Conservation (phyloP, 2,797 vertebrate genomes). For the Eulemur coronatus region DNA sequence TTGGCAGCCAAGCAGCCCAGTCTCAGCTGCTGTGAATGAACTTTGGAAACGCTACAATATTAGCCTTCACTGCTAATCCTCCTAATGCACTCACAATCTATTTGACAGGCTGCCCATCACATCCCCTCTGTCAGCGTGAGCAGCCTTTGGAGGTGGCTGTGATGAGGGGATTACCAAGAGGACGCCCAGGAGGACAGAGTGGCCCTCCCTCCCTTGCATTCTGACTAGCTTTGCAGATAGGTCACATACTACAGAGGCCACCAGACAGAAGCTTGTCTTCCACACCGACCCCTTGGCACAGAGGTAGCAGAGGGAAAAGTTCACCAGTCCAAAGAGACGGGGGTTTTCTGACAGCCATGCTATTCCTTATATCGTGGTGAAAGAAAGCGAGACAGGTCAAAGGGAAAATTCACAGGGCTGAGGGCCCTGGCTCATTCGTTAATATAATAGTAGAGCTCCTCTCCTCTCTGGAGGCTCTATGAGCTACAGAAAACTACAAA, state of each 20-base stretch:
- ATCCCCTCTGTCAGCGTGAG: not conserved
- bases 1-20: not conserved
- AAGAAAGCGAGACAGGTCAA: not conserved
- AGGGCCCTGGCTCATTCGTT: not conserved
- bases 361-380: not conserved
- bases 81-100: slow-evolving; percentile 58
- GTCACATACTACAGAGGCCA: slow-evolving; percentile 21
- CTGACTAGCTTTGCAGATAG: slow-evolving; percentile 17
- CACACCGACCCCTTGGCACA: not conserved
- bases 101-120: slow-evolving; percentile 61
- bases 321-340: not conserved
- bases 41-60: not conserved
- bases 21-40: not conserved
- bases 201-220: not conserved
- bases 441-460: not conserved
- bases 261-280: not conserved
- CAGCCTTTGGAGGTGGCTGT: slow-evolving; percentile 37
- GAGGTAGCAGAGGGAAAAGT: not conserved
- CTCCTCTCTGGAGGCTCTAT: not conserved
- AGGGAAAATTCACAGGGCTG: not conserved
- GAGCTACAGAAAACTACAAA: not conserved
- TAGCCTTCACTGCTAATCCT: slow-evolving; percentile 58
- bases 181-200: not conserved
- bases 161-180: slow-evolving; percentile 58
- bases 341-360: not conserved